Evolutionary conservation across 2,113 vertebrate genomes (phyloP).

Genomic region (Takifugu bimaculatus): DNA sequence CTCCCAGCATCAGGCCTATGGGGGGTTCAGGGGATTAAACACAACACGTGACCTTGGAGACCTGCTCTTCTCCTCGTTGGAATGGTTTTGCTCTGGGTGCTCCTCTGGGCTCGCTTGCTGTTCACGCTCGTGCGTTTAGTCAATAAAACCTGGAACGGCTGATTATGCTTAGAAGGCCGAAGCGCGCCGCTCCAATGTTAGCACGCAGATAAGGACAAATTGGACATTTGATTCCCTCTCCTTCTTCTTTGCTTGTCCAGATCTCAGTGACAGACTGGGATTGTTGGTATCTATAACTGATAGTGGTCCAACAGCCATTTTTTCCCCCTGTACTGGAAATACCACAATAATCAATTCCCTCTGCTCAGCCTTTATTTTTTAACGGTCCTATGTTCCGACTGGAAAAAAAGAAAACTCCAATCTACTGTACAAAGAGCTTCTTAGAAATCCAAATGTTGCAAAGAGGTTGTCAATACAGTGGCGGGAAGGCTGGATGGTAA

Average conservation of each 20-base stretch:
- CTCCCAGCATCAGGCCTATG: constrained; percentile 42
- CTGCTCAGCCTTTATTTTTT: constrained; percentile 18
- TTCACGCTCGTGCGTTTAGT: constrained; percentile 33
- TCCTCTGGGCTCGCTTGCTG: constrained; percentile 34
- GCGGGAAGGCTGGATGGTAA: constrained; percentile 16
- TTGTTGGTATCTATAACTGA: constrained; percentile 9
- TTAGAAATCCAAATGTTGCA: constrained; percentile 10
- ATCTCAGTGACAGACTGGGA: constrained; percentile 22
- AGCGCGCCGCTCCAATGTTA: constrained; percentile 16
- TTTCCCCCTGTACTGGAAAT: constrained; percentile 10
- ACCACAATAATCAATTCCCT: constrained; percentile 19
- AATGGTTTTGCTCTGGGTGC: constrained; percentile 27
- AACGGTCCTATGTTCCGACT: constrained; percentile 1
- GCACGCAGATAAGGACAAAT: constrained; percentile 36
- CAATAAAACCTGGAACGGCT: constrained; percentile 39
- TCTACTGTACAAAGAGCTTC: constrained; percentile 23
- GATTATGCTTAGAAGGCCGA: constrained; percentile 44
- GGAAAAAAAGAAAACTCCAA: constrained; percentile 15
- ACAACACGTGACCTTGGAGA: constrained; percentile 58
- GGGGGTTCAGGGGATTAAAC: constrained; percentile 57
- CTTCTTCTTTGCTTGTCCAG: constrained; percentile 21
- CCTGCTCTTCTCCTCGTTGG: constrained; percentile 42
- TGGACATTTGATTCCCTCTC: constrained; percentile 17
- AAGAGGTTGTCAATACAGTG: constrained; percentile 28
- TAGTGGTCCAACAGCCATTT: neutral